Conservation (phyloP, 2,113 vertebrate species). For the Pituophis catenifer region DNA sequence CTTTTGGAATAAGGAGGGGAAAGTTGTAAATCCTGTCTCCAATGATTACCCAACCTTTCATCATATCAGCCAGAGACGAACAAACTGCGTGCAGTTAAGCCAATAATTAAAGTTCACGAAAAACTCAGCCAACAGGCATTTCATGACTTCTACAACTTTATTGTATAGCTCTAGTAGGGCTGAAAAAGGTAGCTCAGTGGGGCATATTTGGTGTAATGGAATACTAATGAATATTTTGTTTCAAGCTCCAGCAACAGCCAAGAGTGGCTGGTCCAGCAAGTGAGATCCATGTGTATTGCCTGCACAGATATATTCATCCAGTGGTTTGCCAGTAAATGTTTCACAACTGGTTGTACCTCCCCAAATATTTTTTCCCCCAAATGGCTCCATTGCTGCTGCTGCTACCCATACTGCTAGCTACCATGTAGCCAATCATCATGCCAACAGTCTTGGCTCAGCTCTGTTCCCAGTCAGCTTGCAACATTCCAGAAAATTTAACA, state of each 20-base stretch:
- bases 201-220: not conserved
- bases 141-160: constrained; percentile 5
- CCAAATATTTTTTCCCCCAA: not conserved
- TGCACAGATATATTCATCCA: not conserved
- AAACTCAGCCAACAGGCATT: constrained; percentile 13
- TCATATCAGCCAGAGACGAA: constrained; percentile 9
- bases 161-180: not conserved
- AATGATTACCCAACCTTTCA: constrained; percentile 24
- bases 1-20: constrained; percentile 22
- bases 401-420: not conserved
- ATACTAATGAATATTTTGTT: not conserved
- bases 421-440: not conserved
- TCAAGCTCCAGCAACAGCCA: not conserved
- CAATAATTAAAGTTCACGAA: constrained; percentile 36
- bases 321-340: not conserved
- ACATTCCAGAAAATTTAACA: not conserved
- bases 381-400: not conserved
- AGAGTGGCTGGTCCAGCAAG: not conserved
- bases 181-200: not conserved
- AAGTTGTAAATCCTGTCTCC: constrained; percentile 10
- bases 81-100: constrained; percentile 3
- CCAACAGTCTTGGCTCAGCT: not conserved
- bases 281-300: not conserved
- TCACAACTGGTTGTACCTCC: not conserved
- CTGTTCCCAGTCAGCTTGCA: not conserved